Conservation (phyloP, 2,888 invertebrate genomes). For the Antitype chi region DNA sequence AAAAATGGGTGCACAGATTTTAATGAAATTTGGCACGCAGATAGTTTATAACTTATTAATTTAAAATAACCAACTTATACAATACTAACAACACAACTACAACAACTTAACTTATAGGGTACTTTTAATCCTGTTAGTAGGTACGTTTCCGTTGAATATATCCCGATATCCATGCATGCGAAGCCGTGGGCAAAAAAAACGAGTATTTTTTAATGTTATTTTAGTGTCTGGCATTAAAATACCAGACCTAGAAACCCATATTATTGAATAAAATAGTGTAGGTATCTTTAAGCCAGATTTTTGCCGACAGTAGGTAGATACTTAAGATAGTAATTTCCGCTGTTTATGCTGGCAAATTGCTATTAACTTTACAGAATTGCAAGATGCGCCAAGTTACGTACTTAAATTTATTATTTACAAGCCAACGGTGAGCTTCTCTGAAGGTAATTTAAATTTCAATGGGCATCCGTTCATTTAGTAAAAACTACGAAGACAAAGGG, state of each 20-base stretch:
- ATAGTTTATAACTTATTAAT: too few relatives aligned
- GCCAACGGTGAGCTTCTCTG: conserved; percentile 51
- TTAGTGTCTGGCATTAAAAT: conserved; percentile 3
- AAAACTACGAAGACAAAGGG: conserved; percentile 63
- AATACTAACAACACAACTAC: too few relatives aligned
- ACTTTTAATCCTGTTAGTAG: too few relatives aligned
- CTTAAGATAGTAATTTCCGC: conserved; percentile 7
- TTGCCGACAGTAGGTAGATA: conserved; percentile 6
- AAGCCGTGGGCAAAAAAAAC: too few relatives aligned
- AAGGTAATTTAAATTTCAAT: conserved; percentile 66
- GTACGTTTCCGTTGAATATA: too few relatives aligned
- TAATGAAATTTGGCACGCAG: too few relatives aligned
- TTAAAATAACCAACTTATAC: too few relatives aligned
- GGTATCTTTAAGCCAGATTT: neutral
- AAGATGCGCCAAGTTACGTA: conserved; percentile 10
- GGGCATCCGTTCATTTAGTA: conserved; percentile 61
- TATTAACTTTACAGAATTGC: conserved; percentile 12
- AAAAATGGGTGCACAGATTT: too few relatives aligned
- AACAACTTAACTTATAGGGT: too few relatives aligned
- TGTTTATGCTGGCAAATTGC: conserved; percentile 29
- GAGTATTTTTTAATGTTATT: conserved; percentile 5
- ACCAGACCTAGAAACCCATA: conserved; percentile 8
- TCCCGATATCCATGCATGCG: too few relatives aligned
- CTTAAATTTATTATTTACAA: conserved; percentile 20
- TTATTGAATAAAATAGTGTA: conserved; percentile 5